phyloP scores from a whole-genome alignment of 2,113 vertebrate species.

The Sapayoa aenigma region DNA sequence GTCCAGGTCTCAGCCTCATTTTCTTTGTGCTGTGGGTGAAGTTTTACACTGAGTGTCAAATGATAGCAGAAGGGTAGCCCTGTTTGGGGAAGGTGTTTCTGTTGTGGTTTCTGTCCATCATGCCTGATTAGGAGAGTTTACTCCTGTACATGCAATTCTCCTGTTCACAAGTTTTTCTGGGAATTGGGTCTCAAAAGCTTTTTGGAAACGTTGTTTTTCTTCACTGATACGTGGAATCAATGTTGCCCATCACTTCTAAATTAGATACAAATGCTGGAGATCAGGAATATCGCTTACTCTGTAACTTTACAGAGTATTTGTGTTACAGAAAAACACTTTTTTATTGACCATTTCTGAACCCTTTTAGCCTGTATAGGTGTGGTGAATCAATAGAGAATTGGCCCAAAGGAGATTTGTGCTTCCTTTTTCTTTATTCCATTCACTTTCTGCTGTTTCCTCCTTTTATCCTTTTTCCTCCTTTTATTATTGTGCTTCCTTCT shows the following conservation, averaged over 20 bases:
- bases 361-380: not conserved
- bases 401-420: not conserved
- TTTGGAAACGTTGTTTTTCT: not conserved
- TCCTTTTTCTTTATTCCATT: not conserved
- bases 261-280: not conserved
- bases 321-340: not conserved
- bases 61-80: not conserved
- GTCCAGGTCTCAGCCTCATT: not conserved
- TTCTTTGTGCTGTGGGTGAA: not conserved
- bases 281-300: not conserved
- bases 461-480: not conserved
- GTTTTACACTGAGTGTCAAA: not conserved
- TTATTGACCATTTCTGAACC: not conserved
- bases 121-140: not conserved
- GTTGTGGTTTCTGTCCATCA: not conserved
- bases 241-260: not conserved
- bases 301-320: not conserved
- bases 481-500: not conserved
- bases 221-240: not conserved
- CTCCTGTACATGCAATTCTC: fast-evolving
- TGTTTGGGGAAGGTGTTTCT: not conserved
- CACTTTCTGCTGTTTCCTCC: not conserved
- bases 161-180: not conserved
- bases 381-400: not conserved
- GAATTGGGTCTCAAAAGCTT: not conserved